Evolutionary conservation across 1,140 invertebrate genomes (phyloP), one percentile per base, ranked within the genome.

Genomic region (Galendromus occidentalis): DNA sequence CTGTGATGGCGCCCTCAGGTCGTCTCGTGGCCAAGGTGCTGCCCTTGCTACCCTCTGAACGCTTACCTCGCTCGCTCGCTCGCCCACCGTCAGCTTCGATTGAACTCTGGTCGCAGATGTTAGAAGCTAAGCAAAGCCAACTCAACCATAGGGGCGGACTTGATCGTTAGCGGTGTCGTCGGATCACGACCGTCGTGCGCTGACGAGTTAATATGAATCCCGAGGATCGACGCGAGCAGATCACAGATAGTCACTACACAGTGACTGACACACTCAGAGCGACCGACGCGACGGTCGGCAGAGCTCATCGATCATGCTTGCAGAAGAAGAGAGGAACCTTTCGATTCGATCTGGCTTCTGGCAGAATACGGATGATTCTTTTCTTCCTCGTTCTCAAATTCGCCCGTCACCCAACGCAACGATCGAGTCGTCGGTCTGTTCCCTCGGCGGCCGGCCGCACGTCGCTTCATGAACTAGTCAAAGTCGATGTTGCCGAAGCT

Each of bases 141-240:
- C 4, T 17, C 51, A 59, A 59, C 25, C 33, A 59, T 59, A 59
- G 51, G 51, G 51, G 51, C 51, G 51, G 51, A 59, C 51, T 14
- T 20, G 22, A 33, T 59, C 51, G 51, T 59, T 59, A 59, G 51
- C 51, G 51, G 51, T 59, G 22, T 59, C 33, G 25, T 59, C 33
- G 33, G 33, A 39, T 39, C 33, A 33, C 51, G 25, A 33, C 33
- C 51, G 51, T 33, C 51, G 22, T 17, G 51, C 14, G 51, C 1
- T 33, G 33, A 33, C 45, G 18, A 47, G 45, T 22, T 20, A 47
- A 22, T 20, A 47, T 47, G 22, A 25, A 59, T 59, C 51, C 22
- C 25, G 33, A 29, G 25, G 33, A 59, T 59, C 51, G 22, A 29
- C 25, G 51, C 20, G 51, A 59, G 25, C 25, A 29, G 25, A 59